These are phyloP conservation scores for human DNA, from an alignment of 2,113 vertebrate genomes.

Conservation along the genomic window GRCh38 chr4:90853501-90854000, in stretches of 20 bases:
- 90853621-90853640: constrained; percentile 31
- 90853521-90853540: constrained; percentile 24
- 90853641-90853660: constrained; percentile 7
- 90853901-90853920: neutral
- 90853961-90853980: neutral
- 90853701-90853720: neutral
- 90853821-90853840: neutral
- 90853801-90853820: neutral
- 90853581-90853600: constrained; percentile 18
- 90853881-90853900: neutral
- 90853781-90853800: neutral
- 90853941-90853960: neutral
- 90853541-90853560: neutral
- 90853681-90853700: neutral
- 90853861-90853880: neutral
- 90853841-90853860: neutral
- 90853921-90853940: neutral
- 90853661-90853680: neutral
- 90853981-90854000: neutral
- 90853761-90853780: neutral
- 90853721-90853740: neutral
- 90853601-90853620: neutral
- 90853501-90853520: constrained; percentile 40
- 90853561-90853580: constrained; percentile 40
- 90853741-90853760: neutral